Conservation (phyloP, 2,888 invertebrate species). For the Drosophila borborema region DNA sequence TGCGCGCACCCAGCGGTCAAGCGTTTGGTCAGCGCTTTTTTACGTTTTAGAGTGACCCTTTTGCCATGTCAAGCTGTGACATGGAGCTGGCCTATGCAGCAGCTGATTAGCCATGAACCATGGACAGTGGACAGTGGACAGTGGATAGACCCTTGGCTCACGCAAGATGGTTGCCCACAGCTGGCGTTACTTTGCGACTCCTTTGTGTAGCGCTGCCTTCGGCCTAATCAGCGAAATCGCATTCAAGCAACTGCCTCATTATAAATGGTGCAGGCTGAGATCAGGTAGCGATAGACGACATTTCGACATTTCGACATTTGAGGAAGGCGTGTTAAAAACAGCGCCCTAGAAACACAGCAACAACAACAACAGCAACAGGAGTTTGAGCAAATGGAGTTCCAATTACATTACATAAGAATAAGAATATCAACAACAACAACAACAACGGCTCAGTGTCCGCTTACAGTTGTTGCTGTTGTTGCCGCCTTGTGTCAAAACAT, state of each 20-base stretch:
- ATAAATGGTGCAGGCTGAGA: slow-evolving; percentile 31
- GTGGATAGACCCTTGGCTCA: slow-evolving; percentile 2
- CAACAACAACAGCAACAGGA: neutral
- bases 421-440: slow-evolving; percentile 16
- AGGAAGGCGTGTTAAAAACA: slow-evolving; percentile 54
- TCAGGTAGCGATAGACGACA: slow-evolving; percentile 48
- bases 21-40: slow-evolving; percentile 33
- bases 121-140: neutral
- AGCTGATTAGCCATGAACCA: slow-evolving; percentile 41
- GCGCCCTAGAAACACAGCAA: slow-evolving; percentile 55
- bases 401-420: slow-evolving; percentile 53
- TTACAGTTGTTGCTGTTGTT: slow-evolving; percentile 51
- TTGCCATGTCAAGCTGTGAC: slow-evolving; percentile 14
- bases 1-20: slow-evolving; percentile 72
- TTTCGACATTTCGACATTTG: slow-evolving; percentile 25
- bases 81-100: slow-evolving; percentile 53
- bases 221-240: slow-evolving; percentile 40
- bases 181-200: slow-evolving; percentile 21
- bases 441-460: slow-evolving; percentile 51
- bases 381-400: slow-evolving; percentile 41
- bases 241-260: slow-evolving; percentile 38
- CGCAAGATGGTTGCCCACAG: slow-evolving; percentile 14
- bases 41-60: slow-evolving; percentile 5
- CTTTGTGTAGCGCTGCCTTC: neutral
- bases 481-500: slow-evolving; percentile 73